phyloP scores from a whole-genome alignment of 92 coral and sea anemone genomes.

The Parazoanthus atlanticus region DNA sequence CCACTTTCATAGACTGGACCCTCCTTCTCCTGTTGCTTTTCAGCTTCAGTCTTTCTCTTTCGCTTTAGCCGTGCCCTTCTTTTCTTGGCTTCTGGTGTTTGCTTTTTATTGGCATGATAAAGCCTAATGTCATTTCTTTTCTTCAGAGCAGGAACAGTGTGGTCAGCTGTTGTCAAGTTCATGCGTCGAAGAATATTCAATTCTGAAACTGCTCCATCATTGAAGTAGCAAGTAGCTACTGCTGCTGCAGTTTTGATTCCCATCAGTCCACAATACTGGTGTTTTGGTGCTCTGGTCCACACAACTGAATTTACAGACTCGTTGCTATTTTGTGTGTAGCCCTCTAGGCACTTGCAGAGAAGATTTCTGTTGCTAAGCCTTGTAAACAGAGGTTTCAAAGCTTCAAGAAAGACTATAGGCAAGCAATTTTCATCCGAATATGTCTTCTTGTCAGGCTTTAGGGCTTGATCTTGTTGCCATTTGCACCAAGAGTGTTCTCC shows the following conservation, averaged over 20 bases:
- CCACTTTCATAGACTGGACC: conserved; percentile 33
- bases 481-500: not conserved
- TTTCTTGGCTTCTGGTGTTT: conserved; percentile 28
- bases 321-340: conserved; percentile 28
- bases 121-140: conserved; percentile 14
- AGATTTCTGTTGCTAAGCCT: conserved; percentile 8
- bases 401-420: not conserved
- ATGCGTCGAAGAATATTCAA: not conserved
- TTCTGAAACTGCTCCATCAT: conserved; percentile 16
- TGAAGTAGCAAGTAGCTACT: conserved; percentile 17
- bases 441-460: not conserved
- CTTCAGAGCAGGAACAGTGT: conserved; percentile 20
- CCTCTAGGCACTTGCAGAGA: conserved; percentile 7
- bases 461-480: too few species aligned
- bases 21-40: conserved; percentile 27
- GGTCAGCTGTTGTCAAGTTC: conserved; percentile 23
- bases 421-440: conserved; percentile 19
- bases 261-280: conserved; percentile 17
- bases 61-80: conserved; percentile 24
- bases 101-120: conserved; percentile 32
- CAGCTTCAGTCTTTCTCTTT: conserved; percentile 28
- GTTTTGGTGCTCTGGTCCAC: conserved; percentile 28
- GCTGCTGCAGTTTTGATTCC: conserved; percentile 27
- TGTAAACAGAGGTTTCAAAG: not conserved
- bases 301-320: conserved; percentile 19